A percentile compares a stretch with the other conserved stretches of the same genome.
Evolutionary conservation across 2,797 vertebrate species (phyloP).

Genomic region (Aphelocoma californica): DNA sequence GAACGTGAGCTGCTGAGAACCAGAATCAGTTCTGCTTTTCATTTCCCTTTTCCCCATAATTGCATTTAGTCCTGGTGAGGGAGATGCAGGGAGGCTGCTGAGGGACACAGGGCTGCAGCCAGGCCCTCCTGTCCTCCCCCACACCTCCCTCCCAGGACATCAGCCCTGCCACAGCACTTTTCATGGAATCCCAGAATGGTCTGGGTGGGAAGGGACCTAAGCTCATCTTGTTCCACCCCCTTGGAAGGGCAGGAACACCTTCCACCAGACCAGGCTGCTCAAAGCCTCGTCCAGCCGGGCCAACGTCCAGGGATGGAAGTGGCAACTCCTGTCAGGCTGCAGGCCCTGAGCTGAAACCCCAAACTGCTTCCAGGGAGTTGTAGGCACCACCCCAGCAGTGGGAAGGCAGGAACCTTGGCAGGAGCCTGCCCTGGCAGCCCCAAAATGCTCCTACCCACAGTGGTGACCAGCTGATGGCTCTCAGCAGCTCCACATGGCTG

Average conservation of each 20-base stretch:
- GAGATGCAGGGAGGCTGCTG: neutral
- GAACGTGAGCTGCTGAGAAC: neutral
- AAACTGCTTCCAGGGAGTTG: neutral
- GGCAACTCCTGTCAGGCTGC: neutral
- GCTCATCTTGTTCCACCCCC: too few species aligned
- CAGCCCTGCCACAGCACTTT: neutral
- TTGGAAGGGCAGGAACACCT: neutral
- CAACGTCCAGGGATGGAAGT: neutral
- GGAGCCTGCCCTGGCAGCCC: neutral
- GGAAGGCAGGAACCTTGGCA: neutral
- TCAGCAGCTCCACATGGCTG: neutral
- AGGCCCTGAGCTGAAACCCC: fast-evolving
- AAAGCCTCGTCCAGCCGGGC: neutral
- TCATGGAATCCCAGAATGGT: neutral
- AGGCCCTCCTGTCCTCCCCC: neutral
- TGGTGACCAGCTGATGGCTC: fast-evolving
- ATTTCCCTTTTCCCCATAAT: neutral
- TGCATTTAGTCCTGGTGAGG: neutral
- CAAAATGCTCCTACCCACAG: fast-evolving
- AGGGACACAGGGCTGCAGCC: neutral
- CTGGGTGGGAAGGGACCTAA: neutral
- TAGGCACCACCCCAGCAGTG: neutral
- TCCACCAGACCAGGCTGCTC: neutral
- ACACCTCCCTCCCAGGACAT: neutral
- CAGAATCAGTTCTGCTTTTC: neutral